Evolutionary conservation across 1,140 invertebrate species (phyloP).

Genomic region (Akabosia matsudoensis): DNA sequence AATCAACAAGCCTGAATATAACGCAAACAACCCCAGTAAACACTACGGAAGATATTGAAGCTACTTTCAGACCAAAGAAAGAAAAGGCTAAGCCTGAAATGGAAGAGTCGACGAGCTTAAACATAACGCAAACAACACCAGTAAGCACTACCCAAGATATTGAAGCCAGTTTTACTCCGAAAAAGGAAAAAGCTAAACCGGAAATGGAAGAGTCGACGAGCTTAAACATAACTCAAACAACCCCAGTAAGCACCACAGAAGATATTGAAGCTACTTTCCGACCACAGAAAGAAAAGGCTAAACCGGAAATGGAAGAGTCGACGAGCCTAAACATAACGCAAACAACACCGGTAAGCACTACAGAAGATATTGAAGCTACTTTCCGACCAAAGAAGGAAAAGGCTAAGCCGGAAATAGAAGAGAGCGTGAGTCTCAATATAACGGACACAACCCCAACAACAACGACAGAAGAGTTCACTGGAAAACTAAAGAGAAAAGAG

Average conservation of each 20-base stretch:
- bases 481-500: constrained; percentile 47
- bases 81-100: neutral
- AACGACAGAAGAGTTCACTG: constrained; percentile 42
- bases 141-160: neutral
- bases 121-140: neutral
- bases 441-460: neutral
- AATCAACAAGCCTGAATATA: neutral
- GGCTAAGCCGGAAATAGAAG: neutral
- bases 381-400: neutral
- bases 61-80: neutral
- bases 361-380: no score
- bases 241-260: neutral
- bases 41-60: no score
- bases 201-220: neutral
- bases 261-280: no score
- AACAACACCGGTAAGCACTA: neutral
- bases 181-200: neutral
- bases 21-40: neutral
- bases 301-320: neutral
- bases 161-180: neutral
- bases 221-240: neutral
- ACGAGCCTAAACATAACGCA: neutral
- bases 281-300: neutral
- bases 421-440: neutral
- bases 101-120: neutral